Conservation (phyloP, 2,888 invertebrate species). For the Agriopis leucophaearia region DNA sequence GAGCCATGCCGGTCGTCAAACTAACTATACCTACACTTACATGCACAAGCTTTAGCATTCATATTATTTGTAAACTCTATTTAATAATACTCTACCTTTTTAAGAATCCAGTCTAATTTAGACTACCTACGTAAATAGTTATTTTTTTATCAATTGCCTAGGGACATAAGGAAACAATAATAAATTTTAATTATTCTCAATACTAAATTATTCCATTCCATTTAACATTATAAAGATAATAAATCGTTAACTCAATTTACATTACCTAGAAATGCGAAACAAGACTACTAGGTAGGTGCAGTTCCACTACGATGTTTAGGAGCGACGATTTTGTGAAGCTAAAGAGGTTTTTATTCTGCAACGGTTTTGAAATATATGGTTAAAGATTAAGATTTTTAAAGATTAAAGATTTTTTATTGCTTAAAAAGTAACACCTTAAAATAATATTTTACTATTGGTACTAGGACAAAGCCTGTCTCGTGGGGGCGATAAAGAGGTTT, state of each 20-base stretch:
- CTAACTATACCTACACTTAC: background rate
- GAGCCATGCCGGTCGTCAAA: background rate
- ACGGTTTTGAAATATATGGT: too few species aligned
- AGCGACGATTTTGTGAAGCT: slow-evolving; percentile 8
- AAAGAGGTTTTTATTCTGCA: too few species aligned
- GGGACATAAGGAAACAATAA: slow-evolving; percentile 29
- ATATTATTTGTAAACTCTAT: background rate
- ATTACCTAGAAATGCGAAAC: slow-evolving; percentile 47
- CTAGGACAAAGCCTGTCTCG: too few species aligned
- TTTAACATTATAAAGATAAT: slow-evolving; percentile 36
- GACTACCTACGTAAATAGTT: slow-evolving; percentile 9
- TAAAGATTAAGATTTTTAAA: too few species aligned
- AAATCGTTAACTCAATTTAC: slow-evolving; percentile 43
- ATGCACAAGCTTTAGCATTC: background rate
- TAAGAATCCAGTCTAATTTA: slow-evolving; percentile 9
- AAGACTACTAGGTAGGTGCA: slow-evolving; percentile 32
- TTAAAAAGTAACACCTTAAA: too few species aligned
- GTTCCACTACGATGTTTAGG: slow-evolving; percentile 3
- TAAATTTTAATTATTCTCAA: slow-evolving; percentile 26
- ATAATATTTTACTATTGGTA: too few species aligned
- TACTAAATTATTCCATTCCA: slow-evolving; percentile 33
- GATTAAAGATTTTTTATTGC: too few species aligned
- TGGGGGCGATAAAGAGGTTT: too few species aligned
- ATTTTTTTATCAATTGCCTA: slow-evolving; percentile 4
- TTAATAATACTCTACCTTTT: background rate